Evolutionary conservation across 2,113 vertebrate genomes (phyloP).

Genomic region (Thamnaconus septentrionalis): DNA sequence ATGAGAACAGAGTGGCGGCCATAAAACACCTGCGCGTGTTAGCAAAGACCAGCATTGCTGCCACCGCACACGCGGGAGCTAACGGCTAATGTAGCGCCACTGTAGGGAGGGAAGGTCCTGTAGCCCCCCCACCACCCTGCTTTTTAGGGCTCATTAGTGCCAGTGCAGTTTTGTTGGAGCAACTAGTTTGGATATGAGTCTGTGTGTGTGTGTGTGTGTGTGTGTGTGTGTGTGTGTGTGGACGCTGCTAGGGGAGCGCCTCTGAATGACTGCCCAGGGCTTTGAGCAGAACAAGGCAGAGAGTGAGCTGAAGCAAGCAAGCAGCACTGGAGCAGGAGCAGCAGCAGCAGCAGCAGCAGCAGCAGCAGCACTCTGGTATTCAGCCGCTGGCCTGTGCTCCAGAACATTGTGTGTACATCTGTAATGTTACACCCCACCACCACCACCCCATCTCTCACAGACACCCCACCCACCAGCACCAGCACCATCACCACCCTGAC

Average conservation of each 20-base stretch:
- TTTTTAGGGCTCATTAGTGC: slow-evolving; percentile 47
- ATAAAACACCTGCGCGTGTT: slow-evolving; percentile 1
- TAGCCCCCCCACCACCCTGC: slow-evolving; percentile 4
- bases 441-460: slow-evolving; percentile 58
- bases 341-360: too few species aligned
- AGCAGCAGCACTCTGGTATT: slow-evolving; percentile 68
- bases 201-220: slow-evolving; percentile 45
- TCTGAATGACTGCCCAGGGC: slow-evolving; percentile 72
- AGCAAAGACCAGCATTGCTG: slow-evolving; percentile 5
- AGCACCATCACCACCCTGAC: neutral
- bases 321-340: slow-evolving; percentile 51
- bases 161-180: slow-evolving; percentile 43
- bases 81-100: slow-evolving; percentile 21
- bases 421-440: slow-evolving; percentile 64
- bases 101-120: slow-evolving; percentile 10
- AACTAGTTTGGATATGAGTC: slow-evolving; percentile 36
- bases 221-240: slow-evolving; percentile 43
- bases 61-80: slow-evolving; percentile 8
- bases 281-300: slow-evolving; percentile 59
- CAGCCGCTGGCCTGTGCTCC: slow-evolving; percentile 71
- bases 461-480: neutral
- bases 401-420: slow-evolving; percentile 74
- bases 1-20: slow-evolving; percentile 16
- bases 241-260: slow-evolving; percentile 50
- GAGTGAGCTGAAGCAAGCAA: slow-evolving; percentile 65